Evolutionary conservation across 2,113 vertebrate species (phyloP).

Genomic region (Synchiropus splendidus): DNA sequence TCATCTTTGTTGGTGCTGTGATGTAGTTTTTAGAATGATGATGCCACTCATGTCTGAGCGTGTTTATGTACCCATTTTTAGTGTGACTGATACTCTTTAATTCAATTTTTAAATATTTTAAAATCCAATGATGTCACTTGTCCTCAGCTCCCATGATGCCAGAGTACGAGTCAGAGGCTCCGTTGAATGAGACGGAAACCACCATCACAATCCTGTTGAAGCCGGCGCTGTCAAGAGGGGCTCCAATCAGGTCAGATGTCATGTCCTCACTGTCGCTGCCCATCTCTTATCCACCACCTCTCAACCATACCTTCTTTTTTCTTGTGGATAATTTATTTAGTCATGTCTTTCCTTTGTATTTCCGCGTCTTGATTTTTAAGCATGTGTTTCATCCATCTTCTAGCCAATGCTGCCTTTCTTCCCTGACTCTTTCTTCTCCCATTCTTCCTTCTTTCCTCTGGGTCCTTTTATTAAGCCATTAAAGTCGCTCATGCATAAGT

Average conservation of each 20-base stretch:
- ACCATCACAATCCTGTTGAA: conserved; percentile 94
- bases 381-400: neutral
- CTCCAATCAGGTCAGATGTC: conserved; percentile 80
- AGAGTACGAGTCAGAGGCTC: conserved; percentile 81
- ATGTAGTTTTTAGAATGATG: neutral
- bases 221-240: conserved; percentile 87
- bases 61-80: neutral
- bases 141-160: conserved; percentile 84
- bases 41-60: neutral
- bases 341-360: neutral
- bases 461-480: conserved; percentile 38
- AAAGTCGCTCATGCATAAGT: conserved; percentile 48
- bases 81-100: neutral
- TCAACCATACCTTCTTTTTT: neutral
- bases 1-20: neutral
- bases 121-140: too few species aligned
- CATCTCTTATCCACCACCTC: too few species aligned
- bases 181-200: conserved; percentile 91
- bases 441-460: conserved; percentile 4
- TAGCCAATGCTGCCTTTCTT: neutral
- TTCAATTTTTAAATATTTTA: too few species aligned
- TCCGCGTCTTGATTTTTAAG: too few species aligned
- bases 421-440: neutral
- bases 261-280: too few species aligned
- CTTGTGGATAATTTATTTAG: neutral